Percentiles rank a stretch among this genome's conserved stretches.
Conservation (phyloP, 2,888 invertebrate genomes). For the Fabriciana adippe region DNA sequence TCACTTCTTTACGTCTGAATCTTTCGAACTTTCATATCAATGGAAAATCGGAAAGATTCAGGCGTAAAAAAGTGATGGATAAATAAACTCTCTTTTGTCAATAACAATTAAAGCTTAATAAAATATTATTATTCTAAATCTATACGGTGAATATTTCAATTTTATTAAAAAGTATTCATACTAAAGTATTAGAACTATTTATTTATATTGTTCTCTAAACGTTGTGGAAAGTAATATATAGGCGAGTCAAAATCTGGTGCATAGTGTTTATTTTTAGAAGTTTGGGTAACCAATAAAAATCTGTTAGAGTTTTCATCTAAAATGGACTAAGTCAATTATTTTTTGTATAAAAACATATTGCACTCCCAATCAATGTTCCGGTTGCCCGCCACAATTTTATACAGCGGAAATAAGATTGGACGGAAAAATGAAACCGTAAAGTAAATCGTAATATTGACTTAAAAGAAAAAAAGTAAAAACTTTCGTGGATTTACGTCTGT, state of each 20-base stretch:
- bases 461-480: background rate
- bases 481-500: too few relatives aligned
- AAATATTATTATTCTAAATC: too few relatives aligned
- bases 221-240: constrained; percentile 12
- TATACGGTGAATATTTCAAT: too few relatives aligned
- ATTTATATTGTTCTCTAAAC: constrained; percentile 11
- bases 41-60: too few relatives aligned
- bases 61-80: too few relatives aligned
- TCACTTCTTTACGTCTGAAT: too few relatives aligned
- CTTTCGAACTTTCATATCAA: too few relatives aligned
- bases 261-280: constrained; percentile 13
- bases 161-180: too few relatives aligned
- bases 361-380: constrained; percentile 9
- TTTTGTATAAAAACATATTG: constrained; percentile 28
- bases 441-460: background rate
- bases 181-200: too few relatives aligned
- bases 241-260: constrained; percentile 2
- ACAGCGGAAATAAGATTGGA: constrained; percentile 12
- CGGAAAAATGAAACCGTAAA: background rate
- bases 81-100: too few relatives aligned
- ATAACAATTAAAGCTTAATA: too few relatives aligned
- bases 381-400: constrained; percentile 14
- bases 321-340: constrained; percentile 28
- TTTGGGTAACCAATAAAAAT: constrained; percentile 11
- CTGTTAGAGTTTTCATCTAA: constrained; percentile 11